Base-by-base conservation (phyloP, 2,113 vertebrate species). In the Miniopterus natalensis region DNA sequence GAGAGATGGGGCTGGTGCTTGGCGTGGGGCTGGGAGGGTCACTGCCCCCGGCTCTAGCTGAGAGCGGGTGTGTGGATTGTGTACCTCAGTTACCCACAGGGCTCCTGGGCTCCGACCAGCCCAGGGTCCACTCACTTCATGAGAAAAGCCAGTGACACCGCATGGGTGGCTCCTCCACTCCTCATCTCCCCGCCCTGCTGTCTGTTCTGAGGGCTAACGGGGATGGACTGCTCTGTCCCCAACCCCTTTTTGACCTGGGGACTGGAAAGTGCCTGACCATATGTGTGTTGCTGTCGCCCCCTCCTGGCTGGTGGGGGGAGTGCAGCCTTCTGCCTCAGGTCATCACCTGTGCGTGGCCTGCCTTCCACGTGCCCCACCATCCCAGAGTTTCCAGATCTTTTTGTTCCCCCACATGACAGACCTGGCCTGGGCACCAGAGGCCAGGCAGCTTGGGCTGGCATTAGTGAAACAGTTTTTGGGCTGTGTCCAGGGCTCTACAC, bases 131-230 rank as follows among this genome's bases (percentile, higher is more conserved):
- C 8, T 45, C n/a, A 23, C 59, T 23, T 49, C 20, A 0, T 3
- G 77, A 27, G 23, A 8, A 29, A 23, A 59, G 40, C 27, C 45
- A 9, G 75, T 1, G 20, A 9, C 5, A 4, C 36, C 45, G 2
- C 0, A 0, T 51, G 42, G 49, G 29, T 3, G 15, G 23, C 7
- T 25, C 29, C 86, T 36, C 14, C 11, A 4, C 29, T 6, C 21
- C 73, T 3, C 13, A 10, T 1, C 5, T 7, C 20, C 17, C 5
- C 0, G 6, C 5, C n/a, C 14, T 1, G 23, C 40, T 6, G 0
- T 8, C 12, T 2, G 11, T 45, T 6, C 49, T 2, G 25, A 1
- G 1, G 31, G 80, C 84, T 36, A 0, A 4, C 9, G 3, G 20
- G 4, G 18, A 6, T 4, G 42, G 45, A 25, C 21, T 1, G 5